Base-by-base conservation (phyloP, 2,113 vertebrate genomes). In the Ariopsis seemanni region DNA sequence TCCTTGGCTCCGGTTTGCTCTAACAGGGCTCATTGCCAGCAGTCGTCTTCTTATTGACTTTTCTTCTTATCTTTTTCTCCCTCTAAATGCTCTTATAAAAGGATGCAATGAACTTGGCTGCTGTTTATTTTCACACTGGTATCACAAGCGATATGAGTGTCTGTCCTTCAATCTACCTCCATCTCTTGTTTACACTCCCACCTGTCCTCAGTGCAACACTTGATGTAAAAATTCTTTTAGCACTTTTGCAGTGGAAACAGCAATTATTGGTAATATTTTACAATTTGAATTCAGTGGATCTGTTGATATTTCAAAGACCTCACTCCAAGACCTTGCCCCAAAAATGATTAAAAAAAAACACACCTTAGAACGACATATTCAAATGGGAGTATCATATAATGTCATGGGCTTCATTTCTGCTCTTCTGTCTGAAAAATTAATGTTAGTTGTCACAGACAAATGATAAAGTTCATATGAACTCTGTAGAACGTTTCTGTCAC, bases 21-120 rank as follows among this genome's bases (percentile, higher is more conserved):
- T 79, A 79, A 20, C 15, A 58, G 2, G 53, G 78, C 78, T 60
- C 1, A 3, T 30, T 80, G 77, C 77, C 77, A 30, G 77, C n/a
- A 17, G 17, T 80, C 18, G 53, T 34, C 52, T 9, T 27, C n/a
- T 58, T 80, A 80, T 80, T 80, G 77, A 55, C 77, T 80, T 80
- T 80, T 80, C 53, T 34, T 80, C 3, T 80, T 58, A 58, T 80
- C 78, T 58, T 80, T 58, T 58, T 58, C 74, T 55, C 34, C 27
- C 17, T 30, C n/a, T 80, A 60, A 80, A 80, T 9, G 1, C 78
- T 58, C 53, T 80, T 34, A 20, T 20, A 80, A 34, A 20, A 58
- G 77, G n/a, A 20, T 9, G 0, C 17, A 34, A 42, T 80, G 27
- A 80, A 58, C 78, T 58, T 80, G 55, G 55, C 78, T 58, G 78